Evolutionary conservation across 92 coral and sea anemone genomes (phyloP).

Genomic region (Porites lobata): DNA sequence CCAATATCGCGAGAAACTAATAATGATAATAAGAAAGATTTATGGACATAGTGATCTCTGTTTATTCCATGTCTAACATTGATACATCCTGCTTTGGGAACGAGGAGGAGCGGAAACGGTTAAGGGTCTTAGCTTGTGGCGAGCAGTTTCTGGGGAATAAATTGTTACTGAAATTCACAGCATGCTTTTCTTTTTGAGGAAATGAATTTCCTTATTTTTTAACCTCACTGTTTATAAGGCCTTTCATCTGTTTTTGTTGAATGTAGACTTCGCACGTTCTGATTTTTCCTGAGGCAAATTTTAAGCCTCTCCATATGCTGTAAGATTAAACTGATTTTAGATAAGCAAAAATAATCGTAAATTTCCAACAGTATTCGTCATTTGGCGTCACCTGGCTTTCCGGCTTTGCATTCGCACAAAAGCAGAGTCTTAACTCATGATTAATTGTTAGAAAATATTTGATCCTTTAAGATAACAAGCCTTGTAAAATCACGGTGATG

Average conservation of each 20-base stretch:
- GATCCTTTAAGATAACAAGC: slow-evolving; percentile 36
- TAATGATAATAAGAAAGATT: too few relatives aligned
- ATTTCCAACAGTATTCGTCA: slow-evolving; percentile 22
- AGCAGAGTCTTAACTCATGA: background rate
- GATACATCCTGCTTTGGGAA: background rate
- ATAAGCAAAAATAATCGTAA: slow-evolving; percentile 6
- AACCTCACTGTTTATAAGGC: background rate
- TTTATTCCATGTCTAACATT: background rate
- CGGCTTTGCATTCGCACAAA: slow-evolving; percentile 15
- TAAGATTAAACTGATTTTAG: slow-evolving; percentile 7
- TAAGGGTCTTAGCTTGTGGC: background rate
- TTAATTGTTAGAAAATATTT: background rate
- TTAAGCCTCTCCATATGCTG: slow-evolving; percentile 17
- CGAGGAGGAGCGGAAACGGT: background rate
- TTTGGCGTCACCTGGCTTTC: slow-evolving; percentile 13
- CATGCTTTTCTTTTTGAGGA: background rate
- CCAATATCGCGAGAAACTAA: background rate
- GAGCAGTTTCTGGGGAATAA: background rate
- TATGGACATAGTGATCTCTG: background rate
- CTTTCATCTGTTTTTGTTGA: background rate
- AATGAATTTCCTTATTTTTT: background rate
- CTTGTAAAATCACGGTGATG: background rate
- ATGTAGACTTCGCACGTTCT: too few relatives aligned
- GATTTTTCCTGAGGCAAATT: slow-evolving; percentile 14
- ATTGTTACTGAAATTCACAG: background rate